Percentiles rank a stretch among this genome's conserved stretches.
phyloP scores from a whole-genome alignment of 2,888 invertebrate genomes.

The Monochamus alternatus region DNA sequence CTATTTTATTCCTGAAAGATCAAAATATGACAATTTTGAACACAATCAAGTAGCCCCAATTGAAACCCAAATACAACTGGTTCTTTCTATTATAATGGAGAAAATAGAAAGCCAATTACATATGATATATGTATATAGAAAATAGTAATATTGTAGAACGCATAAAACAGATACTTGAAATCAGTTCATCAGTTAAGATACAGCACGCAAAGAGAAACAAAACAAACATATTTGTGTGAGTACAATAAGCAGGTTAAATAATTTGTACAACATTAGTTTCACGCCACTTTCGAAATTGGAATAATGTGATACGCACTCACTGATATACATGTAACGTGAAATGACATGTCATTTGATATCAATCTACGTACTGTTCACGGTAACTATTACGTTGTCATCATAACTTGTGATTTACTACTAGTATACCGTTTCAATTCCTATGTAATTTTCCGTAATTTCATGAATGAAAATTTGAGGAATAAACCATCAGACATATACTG shows the following conservation, averaged over 20 bases:
- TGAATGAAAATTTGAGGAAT: constrained; percentile 32
- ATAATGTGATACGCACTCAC: neutral
- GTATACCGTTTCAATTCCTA: constrained; percentile 11
- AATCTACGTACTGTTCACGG: neutral
- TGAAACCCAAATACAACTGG: neutral
- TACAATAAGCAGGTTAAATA: neutral
- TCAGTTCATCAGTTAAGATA: too few relatives aligned
- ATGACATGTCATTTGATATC: constrained; percentile 1
- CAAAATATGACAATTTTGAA: too few relatives aligned
- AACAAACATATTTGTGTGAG: too few relatives aligned
- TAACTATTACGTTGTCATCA: neutral
- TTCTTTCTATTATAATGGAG: too few relatives aligned
- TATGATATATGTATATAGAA: too few relatives aligned
- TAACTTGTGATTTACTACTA: constrained; percentile 20
- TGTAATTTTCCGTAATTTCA: constrained; percentile 31
- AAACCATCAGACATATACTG: neutral
- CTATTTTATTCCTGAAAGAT: too few relatives aligned
- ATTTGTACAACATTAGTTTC: neutral
- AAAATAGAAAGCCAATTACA: too few relatives aligned
- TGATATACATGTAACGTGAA: neutral
- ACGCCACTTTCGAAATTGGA: neutral
- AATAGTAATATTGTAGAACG: too few relatives aligned
- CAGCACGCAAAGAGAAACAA: too few relatives aligned
- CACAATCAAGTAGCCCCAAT: neutral
- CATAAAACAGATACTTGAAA: too few relatives aligned